phyloP scores from a whole-genome alignment of 1,140 invertebrate species.

The Scaptomyza hsui region DNA sequence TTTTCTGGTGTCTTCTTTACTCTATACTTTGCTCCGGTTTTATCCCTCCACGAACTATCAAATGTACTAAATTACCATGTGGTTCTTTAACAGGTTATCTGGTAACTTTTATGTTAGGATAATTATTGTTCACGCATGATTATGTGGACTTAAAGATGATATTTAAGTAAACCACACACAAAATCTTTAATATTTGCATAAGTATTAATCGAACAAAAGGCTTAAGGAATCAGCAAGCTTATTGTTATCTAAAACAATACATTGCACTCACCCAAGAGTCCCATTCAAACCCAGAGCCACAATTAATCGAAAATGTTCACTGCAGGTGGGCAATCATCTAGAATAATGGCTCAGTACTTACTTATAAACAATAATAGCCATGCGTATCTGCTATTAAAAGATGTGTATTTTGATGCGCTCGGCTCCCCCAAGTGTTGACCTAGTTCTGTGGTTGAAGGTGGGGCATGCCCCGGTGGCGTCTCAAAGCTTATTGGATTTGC shows the following conservation, averaged over 20 bases:
- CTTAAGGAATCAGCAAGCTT: no score
- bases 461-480: constrained; percentile 22
- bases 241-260: no score
- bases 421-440: constrained; percentile 36
- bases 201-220: no score
- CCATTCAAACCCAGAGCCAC: neutral
- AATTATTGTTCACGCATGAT: no score
- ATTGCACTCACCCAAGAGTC: no score
- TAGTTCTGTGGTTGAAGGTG: constrained; percentile 10
- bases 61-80: no score
- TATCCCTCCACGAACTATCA: no score
- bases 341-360: neutral
- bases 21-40: no score
- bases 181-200: neutral
- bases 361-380: constrained; percentile 2
- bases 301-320: neutral
- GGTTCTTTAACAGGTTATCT: neutral
- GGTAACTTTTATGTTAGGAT: neutral
- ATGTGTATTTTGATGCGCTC: constrained; percentile 14
- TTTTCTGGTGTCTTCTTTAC: no score
- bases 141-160: no score
- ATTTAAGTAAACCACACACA: neutral
- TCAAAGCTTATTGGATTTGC: constrained; percentile 58
- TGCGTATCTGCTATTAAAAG: constrained; percentile 1
- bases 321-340: neutral